These are phyloP conservation scores for Brachyopa scutellaris DNA, from an alignment of 2,888 invertebrate species.

Conservation along the genomic window DNA sequence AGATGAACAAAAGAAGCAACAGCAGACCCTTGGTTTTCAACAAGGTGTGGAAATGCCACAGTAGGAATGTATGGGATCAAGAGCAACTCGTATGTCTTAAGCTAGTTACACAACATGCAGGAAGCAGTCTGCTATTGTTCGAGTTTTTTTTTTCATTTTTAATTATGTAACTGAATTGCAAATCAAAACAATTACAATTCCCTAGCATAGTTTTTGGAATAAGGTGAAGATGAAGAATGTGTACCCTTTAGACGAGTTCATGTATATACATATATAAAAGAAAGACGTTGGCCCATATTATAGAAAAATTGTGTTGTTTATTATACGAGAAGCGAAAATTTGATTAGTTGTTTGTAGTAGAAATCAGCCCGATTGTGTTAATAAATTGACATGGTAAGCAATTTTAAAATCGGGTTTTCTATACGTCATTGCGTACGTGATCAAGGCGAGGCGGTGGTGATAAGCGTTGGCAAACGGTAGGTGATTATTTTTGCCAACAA, in stretches of 20 bases:
- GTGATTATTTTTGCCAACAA: neutral
- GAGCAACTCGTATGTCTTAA: neutral
- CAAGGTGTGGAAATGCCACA: constrained; percentile 82
- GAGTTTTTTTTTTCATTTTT: constrained; percentile 7
- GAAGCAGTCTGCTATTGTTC: constrained; percentile 8
- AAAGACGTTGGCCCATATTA: constrained; percentile 7
- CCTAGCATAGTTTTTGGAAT: constrained; percentile 28
- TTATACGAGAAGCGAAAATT: too few species aligned
- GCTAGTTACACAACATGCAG: constrained; percentile 13
- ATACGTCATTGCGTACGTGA: constrained; percentile 10
- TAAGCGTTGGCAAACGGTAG: neutral
- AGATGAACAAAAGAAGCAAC: constrained; percentile 85
- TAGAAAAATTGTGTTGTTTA: neutral
- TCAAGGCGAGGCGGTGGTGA: neutral
- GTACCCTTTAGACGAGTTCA: constrained; percentile 13
- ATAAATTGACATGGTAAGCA: constrained; percentile 7
- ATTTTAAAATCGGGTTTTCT: neutral
- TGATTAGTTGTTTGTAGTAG: too few species aligned
- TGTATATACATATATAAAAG: constrained; percentile 22
- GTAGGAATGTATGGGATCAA: constrained; percentile 51
- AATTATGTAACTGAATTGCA: constrained; percentile 21
- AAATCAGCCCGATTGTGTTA: constrained; percentile 8
- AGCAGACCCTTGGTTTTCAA: constrained; percentile 83
- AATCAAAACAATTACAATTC: constrained; percentile 27
- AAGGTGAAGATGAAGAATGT: constrained; percentile 31